phyloP scores from a whole-genome alignment of 1,140 invertebrate genomes.

The Harpegnathos saltator region DNA sequence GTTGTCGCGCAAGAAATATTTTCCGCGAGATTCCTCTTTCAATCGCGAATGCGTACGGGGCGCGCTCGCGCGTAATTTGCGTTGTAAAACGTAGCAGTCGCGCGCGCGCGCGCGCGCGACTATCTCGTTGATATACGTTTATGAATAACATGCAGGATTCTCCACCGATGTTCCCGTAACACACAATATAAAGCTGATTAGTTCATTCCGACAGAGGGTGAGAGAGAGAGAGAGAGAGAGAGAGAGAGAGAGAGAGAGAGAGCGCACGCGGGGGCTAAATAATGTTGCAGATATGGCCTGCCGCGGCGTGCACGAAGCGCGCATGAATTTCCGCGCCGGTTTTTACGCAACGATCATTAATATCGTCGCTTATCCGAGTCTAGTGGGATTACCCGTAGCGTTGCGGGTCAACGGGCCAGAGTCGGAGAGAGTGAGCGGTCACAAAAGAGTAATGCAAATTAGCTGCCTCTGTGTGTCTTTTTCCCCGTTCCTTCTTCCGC shows the following conservation, averaged over 20 bases:
- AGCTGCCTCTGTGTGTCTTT: conserved; percentile 27
- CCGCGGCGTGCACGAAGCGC: conserved; percentile 39
- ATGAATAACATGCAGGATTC: conserved; percentile 44
- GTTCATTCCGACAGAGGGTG: conserved; percentile 63
- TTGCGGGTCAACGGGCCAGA: conserved; percentile 41
- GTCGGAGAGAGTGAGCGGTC: conserved; percentile 18
- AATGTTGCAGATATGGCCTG: conserved; percentile 64
- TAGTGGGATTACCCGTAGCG: conserved; percentile 53
- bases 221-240: too few species aligned
- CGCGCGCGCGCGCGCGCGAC: neutral
- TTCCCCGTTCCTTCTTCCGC: neutral
- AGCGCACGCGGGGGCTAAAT: conserved; percentile 58
- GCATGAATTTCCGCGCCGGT: conserved; percentile 33
- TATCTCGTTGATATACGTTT: conserved; percentile 63
- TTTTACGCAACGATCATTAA: conserved; percentile 71
- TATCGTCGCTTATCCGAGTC: conserved; percentile 71
- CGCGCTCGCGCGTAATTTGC: conserved; percentile 16
- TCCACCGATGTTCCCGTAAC: conserved; percentile 17
- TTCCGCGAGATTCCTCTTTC: conserved; percentile 25
- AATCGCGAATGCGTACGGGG: too few species aligned
- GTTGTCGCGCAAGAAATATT: conserved; percentile 36
- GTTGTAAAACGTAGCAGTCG: conserved; percentile 16
- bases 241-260: too few species aligned
- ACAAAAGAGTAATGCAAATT: conserved; percentile 73
- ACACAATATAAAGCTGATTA: conserved; percentile 67